Base-by-base conservation (phyloP, 2,888 invertebrate species). In the Schizaphis graminum region DNA sequence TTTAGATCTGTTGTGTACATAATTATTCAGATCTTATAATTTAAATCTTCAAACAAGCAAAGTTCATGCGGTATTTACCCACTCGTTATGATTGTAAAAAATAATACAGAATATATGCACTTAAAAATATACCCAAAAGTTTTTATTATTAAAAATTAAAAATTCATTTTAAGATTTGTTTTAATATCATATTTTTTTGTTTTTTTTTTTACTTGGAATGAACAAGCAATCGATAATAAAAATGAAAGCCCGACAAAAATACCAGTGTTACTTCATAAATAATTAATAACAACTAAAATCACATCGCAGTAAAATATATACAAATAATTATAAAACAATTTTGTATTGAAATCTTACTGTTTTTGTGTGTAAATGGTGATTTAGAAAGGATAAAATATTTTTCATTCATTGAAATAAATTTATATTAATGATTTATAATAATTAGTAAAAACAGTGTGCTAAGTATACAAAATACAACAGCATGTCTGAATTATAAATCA, bases 141-240 rank as follows among this genome's bases (percentile, higher is more conserved):
- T 35, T 49, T 77, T 77, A 77, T 77, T 35, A 35, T 91, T 67
- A 49, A n/a, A 49, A 49, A 49, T 91, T 91, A 49, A 67, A 41
- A 28, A 47, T 67, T 67, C 0, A 61, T 90, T 47, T 90, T 61
- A n/a, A 21, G n/a, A 90, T 67, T 90, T n/a, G 24, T 89, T 47
- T 89, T 89, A 24, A 16, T 67, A 67, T n/a, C 7, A 26, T 24
- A 28, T n/a, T 67, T 90, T 67, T 90, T 49, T 53, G 21, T 3
- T 53, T 3, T 90, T 3, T 90, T 90, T 67, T 90, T 53, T 77
- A 44, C 26, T 4, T 13, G 77, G 13, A 91, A 77, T 28, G 24
- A 35, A 13, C 24, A 26, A 16, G 1, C n/a, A n/a, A n/a, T 26
- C 28, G 11, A 24, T n/a, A 49, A 24, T 67, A 53, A 77, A 49